Evolutionary conservation across 1,140 invertebrate genomes (phyloP), one percentile per base, ranked within the genome.

Genomic region (Drosophila orosa): DNA sequence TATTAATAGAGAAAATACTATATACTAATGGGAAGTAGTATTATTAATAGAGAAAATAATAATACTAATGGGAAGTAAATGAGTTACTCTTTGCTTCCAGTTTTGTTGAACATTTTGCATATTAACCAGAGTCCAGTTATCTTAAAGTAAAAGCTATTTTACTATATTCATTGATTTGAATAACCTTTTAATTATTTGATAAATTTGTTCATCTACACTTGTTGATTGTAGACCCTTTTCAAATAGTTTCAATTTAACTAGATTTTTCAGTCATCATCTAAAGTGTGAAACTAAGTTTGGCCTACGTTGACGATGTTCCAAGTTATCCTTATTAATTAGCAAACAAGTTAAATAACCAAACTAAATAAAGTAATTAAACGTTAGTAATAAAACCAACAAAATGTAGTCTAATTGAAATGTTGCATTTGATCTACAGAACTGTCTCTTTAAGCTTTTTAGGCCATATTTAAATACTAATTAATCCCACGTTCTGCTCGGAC

Each of bases 401-500:
- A 19, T 15, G 4, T 24, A 35, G 2, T 29, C 8, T 19, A 40
- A 62, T 62, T 59, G 54, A 62, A 56, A 59, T 29, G 33, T 62
- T 62, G n/a, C 25, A 39, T 22, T 29, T 31, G 27, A 5, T 17
- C 4, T 12, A 17, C 17, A 25, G 2, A 61, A 44, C 27, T 44
- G 61, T 24, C 61, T 42, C 39, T 8, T 33, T 45, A 60, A 60
- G 27, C 12, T 13, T 25, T 42, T 42, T 42, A 42, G 31, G 56
- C 27, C 31, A 13, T 17, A n/a, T 22, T 69, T 45, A 25, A 29
- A 13, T 19, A 9, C 31, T 4, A 29, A 56, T 68, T 31, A 56
- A 47, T 47, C 42, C n/a, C 24, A 48, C 31, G 42, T 68, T 71
- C 24, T 67, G 33, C 4, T 24, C n/a, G 17, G 25, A 55, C 47